A percentile compares a stretch with the other conserved stretches of the same genome.
Evolutionary conservation across 2,888 invertebrate genomes (phyloP).

Genomic region (Meandrusa payeni): DNA sequence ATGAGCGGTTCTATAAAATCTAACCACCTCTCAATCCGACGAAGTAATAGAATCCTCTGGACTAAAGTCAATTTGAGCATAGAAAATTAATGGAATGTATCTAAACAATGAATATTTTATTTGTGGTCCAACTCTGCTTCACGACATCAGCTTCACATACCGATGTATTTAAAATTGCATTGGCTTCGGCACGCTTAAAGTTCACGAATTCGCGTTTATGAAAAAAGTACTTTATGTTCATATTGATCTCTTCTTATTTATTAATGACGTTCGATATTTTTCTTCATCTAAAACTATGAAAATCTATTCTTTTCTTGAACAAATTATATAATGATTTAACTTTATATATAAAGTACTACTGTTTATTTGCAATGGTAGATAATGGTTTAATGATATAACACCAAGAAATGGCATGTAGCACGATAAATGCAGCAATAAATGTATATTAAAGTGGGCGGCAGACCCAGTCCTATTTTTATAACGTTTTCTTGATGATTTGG

Average conservation of each 20-base stretch:
- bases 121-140: neutral
- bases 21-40: too few relatives aligned
- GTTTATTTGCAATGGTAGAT: too few relatives aligned
- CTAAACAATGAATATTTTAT: too few relatives aligned
- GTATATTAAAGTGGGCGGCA: conserved; percentile 6
- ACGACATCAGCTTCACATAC: too few relatives aligned
- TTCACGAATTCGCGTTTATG: conserved; percentile 20
- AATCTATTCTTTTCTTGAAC: neutral
- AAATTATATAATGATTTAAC: neutral
- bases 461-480: conserved; percentile 20
- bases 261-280: conserved; percentile 7
- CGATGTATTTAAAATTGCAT: conserved; percentile 5
- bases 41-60: too few relatives aligned
- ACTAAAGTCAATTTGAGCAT: too few relatives aligned
- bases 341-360: too few relatives aligned
- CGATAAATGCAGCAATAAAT: neutral
- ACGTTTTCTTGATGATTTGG: conserved; percentile 14
- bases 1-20: too few relatives aligned
- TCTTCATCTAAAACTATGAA: neutral
- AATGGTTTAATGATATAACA: too few relatives aligned
- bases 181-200: conserved; percentile 10
- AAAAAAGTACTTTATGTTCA: conserved; percentile 11
- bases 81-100: too few relatives aligned
- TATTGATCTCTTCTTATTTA: conserved; percentile 21
- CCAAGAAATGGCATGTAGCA: too few relatives aligned